Conservation (phyloP, 2,113 vertebrate species). For the Oostethus manadensis region DNA sequence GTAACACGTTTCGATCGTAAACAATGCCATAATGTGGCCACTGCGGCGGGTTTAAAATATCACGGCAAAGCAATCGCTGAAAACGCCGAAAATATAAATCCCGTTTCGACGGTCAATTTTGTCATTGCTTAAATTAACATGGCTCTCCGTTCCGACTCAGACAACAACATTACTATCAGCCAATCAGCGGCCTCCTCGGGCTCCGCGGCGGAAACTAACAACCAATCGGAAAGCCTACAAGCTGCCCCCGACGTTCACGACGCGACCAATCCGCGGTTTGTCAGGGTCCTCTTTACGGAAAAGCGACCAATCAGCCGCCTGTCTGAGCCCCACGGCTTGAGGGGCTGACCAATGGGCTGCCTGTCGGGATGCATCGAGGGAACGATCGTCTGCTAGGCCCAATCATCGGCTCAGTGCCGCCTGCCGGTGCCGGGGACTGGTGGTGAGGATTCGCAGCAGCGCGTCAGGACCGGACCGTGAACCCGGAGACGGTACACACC, state of each 20-base stretch:
- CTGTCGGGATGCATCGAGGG: slow-evolving; percentile 61
- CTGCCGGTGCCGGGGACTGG: slow-evolving; percentile 80
- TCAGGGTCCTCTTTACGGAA: slow-evolving; percentile 19
- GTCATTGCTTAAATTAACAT: slow-evolving; percentile 38
- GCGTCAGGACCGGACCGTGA: slow-evolving; percentile 76
- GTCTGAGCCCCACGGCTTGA: slow-evolving; percentile 14
- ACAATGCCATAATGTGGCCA: too few relatives aligned
- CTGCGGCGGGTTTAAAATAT: not conserved
- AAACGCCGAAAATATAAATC: not conserved
- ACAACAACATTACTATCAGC: slow-evolving; percentile 67
- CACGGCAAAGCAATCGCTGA: accelerated
- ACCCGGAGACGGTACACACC: slow-evolving; percentile 75
- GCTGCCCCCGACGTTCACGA: not conserved
- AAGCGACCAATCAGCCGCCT: slow-evolving; percentile 23
- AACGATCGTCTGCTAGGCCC: slow-evolving; percentile 69
- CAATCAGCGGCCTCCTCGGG: slow-evolving; percentile 35
- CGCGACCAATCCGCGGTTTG: slow-evolving; percentile 33
- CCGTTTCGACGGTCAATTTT: slow-evolving; percentile 1
- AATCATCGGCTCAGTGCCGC: slow-evolving; percentile 77
- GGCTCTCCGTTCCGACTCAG: slow-evolving; percentile 67
- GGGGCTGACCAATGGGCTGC: slow-evolving; percentile 61
- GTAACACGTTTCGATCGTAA: too few relatives aligned
- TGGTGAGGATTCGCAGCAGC: slow-evolving; percentile 72
- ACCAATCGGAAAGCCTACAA: slow-evolving; percentile 28
- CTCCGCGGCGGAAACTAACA: slow-evolving; percentile 21